Percentiles rank a stretch among this genome's conserved stretches.
phyloP scores from a whole-genome alignment of 92 coral and sea anemone genomes.

The Chrysogorgia sp. region DNA sequence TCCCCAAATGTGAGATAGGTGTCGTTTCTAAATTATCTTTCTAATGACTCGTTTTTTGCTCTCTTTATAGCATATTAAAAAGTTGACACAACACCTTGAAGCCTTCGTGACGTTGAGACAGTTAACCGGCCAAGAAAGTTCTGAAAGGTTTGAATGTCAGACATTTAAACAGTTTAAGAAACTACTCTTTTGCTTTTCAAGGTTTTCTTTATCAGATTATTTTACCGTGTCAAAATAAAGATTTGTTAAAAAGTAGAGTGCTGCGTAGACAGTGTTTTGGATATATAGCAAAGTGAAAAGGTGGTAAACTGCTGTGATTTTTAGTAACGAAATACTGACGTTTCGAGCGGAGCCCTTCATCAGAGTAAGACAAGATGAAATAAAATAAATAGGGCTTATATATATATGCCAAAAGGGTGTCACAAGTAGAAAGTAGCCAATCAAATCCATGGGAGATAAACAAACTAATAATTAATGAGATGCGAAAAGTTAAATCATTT shows the following conservation, averaged over 20 bases:
- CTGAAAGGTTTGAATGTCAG: constrained; percentile 8
- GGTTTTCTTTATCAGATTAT: not conserved
- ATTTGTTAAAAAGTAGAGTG: not conserved
- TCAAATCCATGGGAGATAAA: too few species aligned
- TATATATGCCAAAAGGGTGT: too few species aligned
- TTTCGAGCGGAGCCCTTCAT: too few species aligned
- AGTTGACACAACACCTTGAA: constrained; percentile 70
- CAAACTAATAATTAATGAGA: too few species aligned
- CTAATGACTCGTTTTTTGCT: not conserved
- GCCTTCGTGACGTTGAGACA: constrained; percentile 1
- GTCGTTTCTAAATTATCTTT: not conserved
- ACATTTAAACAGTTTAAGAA: not conserved
- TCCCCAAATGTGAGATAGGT: not conserved
- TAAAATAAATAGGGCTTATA: too few species aligned
- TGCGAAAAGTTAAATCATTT: too few species aligned
- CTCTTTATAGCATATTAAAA: constrained; percentile 70
- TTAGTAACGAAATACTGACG: too few species aligned
- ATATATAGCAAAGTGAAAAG: too few species aligned
- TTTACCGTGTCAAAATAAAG: constrained; percentile 24
- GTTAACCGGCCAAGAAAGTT: constrained; percentile 3
- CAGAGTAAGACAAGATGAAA: too few species aligned
- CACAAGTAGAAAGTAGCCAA: too few species aligned
- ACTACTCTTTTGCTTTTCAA: not conserved
- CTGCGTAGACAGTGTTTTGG: too few species aligned
- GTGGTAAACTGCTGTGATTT: too few species aligned